A percentile compares a stretch with the other conserved stretches of the same genome.
These are phyloP conservation scores for Carollia perspicillata DNA, from an alignment of 2,113 vertebrate genomes.

Conservation along the genomic window DNA sequence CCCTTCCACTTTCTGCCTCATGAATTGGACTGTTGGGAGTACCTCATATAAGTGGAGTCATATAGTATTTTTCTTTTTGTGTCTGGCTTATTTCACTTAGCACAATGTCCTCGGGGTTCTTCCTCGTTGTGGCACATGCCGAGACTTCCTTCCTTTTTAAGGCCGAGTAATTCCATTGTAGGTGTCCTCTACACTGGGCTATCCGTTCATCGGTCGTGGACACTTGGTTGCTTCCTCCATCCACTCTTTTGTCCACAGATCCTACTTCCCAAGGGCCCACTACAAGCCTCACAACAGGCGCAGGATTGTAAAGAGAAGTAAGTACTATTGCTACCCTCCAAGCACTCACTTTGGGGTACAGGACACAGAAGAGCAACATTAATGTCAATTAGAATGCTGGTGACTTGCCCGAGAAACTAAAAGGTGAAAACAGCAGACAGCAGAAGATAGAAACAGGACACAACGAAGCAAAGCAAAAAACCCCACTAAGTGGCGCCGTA, in stretches of 20 bases:
- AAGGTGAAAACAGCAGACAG: not conserved
- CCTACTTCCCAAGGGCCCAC: too few relatives aligned
- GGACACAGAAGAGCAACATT: not conserved
- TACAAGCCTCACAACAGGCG: not conserved
- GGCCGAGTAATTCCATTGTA: not conserved
- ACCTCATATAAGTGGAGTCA: not conserved
- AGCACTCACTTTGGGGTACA: not conserved
- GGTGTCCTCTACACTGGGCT: not conserved
- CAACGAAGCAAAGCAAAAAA: not conserved
- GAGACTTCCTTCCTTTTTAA: not conserved
- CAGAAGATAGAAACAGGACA: not conserved
- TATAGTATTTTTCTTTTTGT: not conserved
- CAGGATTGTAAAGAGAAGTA: not conserved
- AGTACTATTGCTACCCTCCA: not conserved
- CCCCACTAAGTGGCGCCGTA: too few relatives aligned
- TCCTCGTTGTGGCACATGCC: not conserved
- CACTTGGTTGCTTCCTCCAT: not conserved
- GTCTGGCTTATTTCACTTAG: not conserved
- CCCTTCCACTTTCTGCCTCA: not conserved
- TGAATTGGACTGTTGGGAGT: not conserved
- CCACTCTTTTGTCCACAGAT: not conserved
- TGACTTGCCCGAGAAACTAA: not conserved
- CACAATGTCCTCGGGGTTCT: not conserved
- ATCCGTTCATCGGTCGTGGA: fast-evolving
- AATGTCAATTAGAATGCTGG: not conserved